Conservation (phyloP, 2,113 vertebrate genomes). For the Dasyurus viverrinus region DNA sequence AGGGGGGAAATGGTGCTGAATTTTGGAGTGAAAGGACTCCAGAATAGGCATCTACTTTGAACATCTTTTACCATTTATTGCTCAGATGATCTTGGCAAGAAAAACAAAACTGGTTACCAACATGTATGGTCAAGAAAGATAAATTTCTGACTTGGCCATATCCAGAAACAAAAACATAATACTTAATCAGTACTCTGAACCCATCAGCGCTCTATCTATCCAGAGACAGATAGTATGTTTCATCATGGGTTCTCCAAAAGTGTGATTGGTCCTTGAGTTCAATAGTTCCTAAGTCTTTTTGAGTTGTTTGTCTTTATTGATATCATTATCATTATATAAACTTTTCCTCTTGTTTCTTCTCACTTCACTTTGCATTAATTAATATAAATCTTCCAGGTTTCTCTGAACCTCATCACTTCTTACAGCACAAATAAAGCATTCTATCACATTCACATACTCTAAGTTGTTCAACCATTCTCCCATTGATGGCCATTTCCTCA, state of each 20-base stretch:
- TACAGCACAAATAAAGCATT: too few relatives aligned
- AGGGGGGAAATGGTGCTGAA: background rate
- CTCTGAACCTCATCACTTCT: too few relatives aligned
- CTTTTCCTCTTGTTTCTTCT: too few relatives aligned
- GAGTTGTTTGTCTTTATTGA: background rate
- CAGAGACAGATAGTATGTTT: background rate
- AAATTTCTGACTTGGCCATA: background rate
- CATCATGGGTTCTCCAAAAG: background rate
- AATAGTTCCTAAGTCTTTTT: background rate
- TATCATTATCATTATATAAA: background rate
- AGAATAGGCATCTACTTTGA: background rate
- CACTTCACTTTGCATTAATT: too few relatives aligned
- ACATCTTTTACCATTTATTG: background rate
- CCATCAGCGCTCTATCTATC: background rate
- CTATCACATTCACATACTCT: too few relatives aligned
- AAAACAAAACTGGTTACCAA: background rate
- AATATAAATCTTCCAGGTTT: too few relatives aligned
- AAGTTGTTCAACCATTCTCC: too few relatives aligned
- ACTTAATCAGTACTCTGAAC: background rate
- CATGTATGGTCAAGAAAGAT: background rate
- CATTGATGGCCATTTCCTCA: too few relatives aligned
- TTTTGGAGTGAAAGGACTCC: background rate
- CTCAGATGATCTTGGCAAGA: background rate
- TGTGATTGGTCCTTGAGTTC: background rate
- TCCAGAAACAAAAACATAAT: background rate